Base-by-base conservation (phyloP, 2,888 invertebrate genomes). In the Arenicola marina region DNA sequence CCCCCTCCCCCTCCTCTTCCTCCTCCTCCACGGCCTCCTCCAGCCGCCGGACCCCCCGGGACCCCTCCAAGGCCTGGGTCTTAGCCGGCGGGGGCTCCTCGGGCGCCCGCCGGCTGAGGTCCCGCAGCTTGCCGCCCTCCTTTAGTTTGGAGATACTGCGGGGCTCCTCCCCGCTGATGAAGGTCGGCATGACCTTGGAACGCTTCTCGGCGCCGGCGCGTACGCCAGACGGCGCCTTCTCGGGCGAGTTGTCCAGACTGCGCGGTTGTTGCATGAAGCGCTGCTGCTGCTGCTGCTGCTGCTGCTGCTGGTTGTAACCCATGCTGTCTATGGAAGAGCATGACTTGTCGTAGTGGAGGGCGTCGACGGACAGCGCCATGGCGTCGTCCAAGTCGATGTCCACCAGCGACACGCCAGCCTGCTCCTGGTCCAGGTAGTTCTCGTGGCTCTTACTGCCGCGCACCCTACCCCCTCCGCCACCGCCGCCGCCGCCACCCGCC, bases 311-410 rank as follows among this genome's bases (percentile, higher is more conserved):
- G 24, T 31, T 55, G 18, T 48, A 48, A 28, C 29, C 53, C 21
- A 61, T 33, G 11, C 60, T 67, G 48, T 70, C 65, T 26, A 68
- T 11, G 11, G 66, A 65, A n/a, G 57, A 62, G n/a, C 44, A 29
- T 2, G 64, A 60, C 59, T 66, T 55, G 28, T 66, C 53, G 34
- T 61, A 63, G 46, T 94, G 86, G 65, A 95, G 86, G 66, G 93
- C 93, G 85, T 95, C 94, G 67, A 95, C 87, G 69, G 95, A 95
- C 82, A 94, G 93, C 78, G 94, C 93, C 78, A 93, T 90, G 83
- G 93, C 90, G 83, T 94, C 95, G 82, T 93, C 95, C 81, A 94
- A 91, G 76, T 95, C 94, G 76, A 93, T 92, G 72, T 92, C 92
- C 71, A 93, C 92, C 67, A 92, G 90, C 78, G 91, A 91, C 84